Conservation (phyloP, 2,113 vertebrate species). For the Rhineura floridana region DNA sequence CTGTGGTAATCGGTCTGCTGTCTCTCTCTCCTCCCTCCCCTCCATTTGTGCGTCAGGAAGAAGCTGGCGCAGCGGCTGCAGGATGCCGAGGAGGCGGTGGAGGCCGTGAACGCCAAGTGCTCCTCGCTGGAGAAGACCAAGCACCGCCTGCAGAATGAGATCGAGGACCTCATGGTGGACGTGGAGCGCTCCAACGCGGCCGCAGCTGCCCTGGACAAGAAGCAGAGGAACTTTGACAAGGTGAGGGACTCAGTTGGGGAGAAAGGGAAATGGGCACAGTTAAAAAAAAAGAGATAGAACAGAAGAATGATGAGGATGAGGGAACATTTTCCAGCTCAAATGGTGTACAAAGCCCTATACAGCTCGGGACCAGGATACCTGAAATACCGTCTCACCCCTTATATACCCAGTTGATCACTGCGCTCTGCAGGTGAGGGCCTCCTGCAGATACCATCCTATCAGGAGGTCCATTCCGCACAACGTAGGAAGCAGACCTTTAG, state of each 20-base stretch:
- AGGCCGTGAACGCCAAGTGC: constrained; percentile 91
- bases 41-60: constrained; percentile 75
- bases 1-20: no score
- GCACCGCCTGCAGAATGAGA: constrained; percentile 91
- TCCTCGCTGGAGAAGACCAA: constrained; percentile 95
- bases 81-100: constrained; percentile 88
- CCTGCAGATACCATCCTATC: no score
- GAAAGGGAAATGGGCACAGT: not conserved
- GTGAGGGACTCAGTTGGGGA: constrained; percentile 46
- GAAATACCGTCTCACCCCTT: no score
- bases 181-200: constrained; percentile 83
- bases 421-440: no score
- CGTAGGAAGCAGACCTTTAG: no score
- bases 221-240: constrained; percentile 92
- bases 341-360: no score
- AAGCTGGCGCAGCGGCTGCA: constrained; percentile 92
- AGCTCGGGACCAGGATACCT: no score
- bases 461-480: no score
- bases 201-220: constrained; percentile 87
- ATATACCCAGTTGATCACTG: no score
- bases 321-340: not conserved
- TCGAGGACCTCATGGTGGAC: constrained; percentile 93
- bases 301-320: not conserved
- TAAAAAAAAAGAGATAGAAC: no score
- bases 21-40: not conserved